These are phyloP conservation scores for Syrrhaptes paradoxus DNA, from an alignment of 2,113 vertebrate genomes.

Conservation along the genomic window DNA sequence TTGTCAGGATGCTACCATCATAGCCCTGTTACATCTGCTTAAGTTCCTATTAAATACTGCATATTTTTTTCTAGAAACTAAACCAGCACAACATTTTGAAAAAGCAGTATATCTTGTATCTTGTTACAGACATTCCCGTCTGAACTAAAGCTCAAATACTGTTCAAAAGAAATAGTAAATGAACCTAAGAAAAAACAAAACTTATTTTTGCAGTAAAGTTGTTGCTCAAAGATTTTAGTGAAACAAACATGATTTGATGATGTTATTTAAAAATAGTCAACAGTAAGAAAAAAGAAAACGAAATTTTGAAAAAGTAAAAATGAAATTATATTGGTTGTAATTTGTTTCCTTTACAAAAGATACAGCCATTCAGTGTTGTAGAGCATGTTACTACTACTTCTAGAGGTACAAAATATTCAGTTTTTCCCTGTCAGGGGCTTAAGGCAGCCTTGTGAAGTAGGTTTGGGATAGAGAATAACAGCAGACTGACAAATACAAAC, in stretches of 20 bases:
- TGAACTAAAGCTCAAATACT: background rate
- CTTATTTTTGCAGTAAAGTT: background rate
- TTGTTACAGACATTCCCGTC: background rate
- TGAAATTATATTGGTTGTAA: background rate
- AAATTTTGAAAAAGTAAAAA: background rate
- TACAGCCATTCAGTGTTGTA: background rate
- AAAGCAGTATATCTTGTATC: background rate
- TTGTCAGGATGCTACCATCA: background rate
- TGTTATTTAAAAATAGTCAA: background rate
- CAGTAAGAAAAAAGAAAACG: background rate
- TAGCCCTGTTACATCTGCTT: background rate
- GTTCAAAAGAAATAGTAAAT: background rate
- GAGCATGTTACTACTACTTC: background rate
- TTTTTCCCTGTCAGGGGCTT: background rate
- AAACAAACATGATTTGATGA: background rate
- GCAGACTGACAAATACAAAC: background rate
- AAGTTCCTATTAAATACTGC: background rate
- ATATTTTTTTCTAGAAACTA: background rate
- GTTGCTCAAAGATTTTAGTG: background rate
- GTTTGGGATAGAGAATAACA: rapidly evolving
- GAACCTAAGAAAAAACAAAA: background rate
- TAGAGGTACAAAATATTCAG: background rate
- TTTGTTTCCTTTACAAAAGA: background rate
- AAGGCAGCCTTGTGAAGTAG: background rate
- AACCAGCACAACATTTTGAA: background rate